Percentiles rank a stretch among this genome's conserved stretches.
These are phyloP conservation scores for Eudemis profundana DNA, from an alignment of 2,888 invertebrate species.

Conservation along the genomic window DNA sequence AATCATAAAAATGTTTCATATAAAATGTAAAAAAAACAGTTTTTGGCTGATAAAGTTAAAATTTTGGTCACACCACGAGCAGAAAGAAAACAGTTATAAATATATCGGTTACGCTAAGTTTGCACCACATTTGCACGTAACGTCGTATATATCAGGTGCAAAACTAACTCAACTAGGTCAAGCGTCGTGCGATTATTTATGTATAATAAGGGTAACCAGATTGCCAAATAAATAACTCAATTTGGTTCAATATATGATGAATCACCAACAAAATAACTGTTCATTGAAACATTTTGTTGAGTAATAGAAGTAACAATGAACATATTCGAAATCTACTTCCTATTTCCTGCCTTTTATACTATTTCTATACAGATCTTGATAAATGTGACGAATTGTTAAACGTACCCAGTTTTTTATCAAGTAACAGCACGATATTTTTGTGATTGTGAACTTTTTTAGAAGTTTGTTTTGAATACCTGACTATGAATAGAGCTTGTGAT, in stretches of 20 bases:
- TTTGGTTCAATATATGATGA: conserved; percentile 18
- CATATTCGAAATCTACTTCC: conserved; percentile 61
- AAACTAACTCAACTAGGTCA: too few species aligned
- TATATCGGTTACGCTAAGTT: too few species aligned
- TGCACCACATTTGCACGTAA: too few species aligned
- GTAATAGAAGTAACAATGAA: conserved; percentile 30
- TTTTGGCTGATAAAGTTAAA: too few species aligned
- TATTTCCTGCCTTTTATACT: conserved; percentile 70
- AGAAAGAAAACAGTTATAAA: too few species aligned
- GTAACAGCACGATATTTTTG: conserved; percentile 31
- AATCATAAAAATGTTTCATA: background rate
- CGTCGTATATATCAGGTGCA: too few species aligned
- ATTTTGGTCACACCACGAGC: too few species aligned
- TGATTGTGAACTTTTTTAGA: conserved; percentile 67
- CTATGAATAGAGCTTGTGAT: conserved; percentile 80
- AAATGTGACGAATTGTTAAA: conserved; percentile 30
- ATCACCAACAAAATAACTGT: conserved; percentile 9
- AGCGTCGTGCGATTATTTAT: too few species aligned
- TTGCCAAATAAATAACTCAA: conserved; percentile 25
- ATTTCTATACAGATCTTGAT: conserved; percentile 35
- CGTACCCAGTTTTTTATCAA: conserved; percentile 31
- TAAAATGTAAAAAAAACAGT: background rate
- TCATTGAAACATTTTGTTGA: conserved; percentile 22
- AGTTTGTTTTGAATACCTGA: conserved; percentile 78
- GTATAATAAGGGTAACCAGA: too few species aligned